phyloP scores from a whole-genome alignment of 2,797 vertebrate genomes.

The Danio kyathit region DNA sequence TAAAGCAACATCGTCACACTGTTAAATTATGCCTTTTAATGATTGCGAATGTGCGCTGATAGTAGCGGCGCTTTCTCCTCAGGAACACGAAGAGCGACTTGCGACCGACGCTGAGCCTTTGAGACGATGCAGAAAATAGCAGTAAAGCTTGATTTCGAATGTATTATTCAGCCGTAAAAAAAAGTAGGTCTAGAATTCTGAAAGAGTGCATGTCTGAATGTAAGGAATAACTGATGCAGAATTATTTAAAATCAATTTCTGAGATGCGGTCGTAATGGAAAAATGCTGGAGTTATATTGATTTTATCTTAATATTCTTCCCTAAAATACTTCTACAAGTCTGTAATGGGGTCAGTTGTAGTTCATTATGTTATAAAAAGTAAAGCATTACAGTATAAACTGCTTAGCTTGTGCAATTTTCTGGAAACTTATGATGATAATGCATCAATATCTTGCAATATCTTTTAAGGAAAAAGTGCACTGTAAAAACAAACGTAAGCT shows the following conservation, averaged over 20 bases:
- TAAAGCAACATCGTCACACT: slow-evolving; percentile 73
- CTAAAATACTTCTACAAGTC: too few relatives aligned
- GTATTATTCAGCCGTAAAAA: slow-evolving; percentile 16
- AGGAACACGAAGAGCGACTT: slow-evolving; percentile 2
- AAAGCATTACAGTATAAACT: too few relatives aligned
- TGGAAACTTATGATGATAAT: too few relatives aligned
- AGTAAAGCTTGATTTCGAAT: slow-evolving; percentile 5
- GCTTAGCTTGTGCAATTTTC: too few relatives aligned
- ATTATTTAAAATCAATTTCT: background rate
- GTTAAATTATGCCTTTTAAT: slow-evolving; percentile 77
- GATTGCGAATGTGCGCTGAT: slow-evolving; percentile 67
- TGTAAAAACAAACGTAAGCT: too few relatives aligned
- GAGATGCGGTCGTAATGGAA: background rate
- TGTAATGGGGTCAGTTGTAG: too few relatives aligned
- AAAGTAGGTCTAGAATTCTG: background rate
- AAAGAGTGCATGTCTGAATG: background rate
- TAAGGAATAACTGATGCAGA: background rate
- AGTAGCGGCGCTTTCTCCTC: slow-evolving; percentile 49
- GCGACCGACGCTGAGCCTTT: background rate
- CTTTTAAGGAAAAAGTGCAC: too few relatives aligned
- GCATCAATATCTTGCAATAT: too few relatives aligned
- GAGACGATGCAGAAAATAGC: slow-evolving; percentile 22
- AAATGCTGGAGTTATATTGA: background rate
- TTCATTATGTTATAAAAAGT: too few relatives aligned
- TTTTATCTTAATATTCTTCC: background rate